A percentile compares a stretch with the other conserved stretches of the same genome.
Conservation (phyloP, 2,888 invertebrate genomes). For the Ectemnius continuus region DNA sequence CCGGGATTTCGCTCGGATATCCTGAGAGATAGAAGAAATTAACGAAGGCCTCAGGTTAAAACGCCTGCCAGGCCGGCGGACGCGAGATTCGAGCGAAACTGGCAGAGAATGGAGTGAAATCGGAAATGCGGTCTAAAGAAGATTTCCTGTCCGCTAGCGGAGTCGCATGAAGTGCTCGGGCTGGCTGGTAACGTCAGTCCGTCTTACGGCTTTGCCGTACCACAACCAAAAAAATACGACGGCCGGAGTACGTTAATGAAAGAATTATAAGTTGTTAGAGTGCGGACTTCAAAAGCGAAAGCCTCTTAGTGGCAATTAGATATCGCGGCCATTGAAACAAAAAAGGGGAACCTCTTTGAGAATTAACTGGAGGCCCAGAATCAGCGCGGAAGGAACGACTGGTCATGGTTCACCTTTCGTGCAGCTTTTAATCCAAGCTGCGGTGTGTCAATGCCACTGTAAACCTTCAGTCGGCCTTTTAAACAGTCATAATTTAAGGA, state of each 20-base stretch:
- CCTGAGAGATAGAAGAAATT: conserved; percentile 31
- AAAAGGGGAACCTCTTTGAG: conserved; percentile 24
- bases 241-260: conserved; percentile 59
- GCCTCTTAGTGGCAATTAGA: conserved; percentile 63
- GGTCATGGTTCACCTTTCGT: conserved; percentile 42
- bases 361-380: conserved; percentile 8
- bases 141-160: conserved; percentile 33
- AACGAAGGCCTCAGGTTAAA: conserved; percentile 3
- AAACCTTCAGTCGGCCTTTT: conserved; percentile 58
- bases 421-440: conserved; percentile 58
- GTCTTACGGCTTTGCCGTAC: conserved; percentile 40
- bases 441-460: conserved; percentile 61
- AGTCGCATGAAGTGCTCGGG: not conserved
- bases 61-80: conserved; percentile 9
- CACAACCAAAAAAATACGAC: conserved; percentile 52
- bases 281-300: conserved; percentile 64
- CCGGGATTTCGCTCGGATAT: conserved; percentile 27
- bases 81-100: not conserved
- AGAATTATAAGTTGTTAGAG: conserved; percentile 63
- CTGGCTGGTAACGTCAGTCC: conserved; percentile 14
- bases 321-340: conserved; percentile 52
- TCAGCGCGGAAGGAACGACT: not conserved
- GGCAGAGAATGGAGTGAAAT: not conserved
- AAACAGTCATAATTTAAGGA: conserved; percentile 55
- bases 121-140: conserved; percentile 35